These are phyloP conservation scores for Microcebus ravelobensis DNA, from an alignment of 2,113 vertebrate genomes.

Conservation along the genomic window DNA sequence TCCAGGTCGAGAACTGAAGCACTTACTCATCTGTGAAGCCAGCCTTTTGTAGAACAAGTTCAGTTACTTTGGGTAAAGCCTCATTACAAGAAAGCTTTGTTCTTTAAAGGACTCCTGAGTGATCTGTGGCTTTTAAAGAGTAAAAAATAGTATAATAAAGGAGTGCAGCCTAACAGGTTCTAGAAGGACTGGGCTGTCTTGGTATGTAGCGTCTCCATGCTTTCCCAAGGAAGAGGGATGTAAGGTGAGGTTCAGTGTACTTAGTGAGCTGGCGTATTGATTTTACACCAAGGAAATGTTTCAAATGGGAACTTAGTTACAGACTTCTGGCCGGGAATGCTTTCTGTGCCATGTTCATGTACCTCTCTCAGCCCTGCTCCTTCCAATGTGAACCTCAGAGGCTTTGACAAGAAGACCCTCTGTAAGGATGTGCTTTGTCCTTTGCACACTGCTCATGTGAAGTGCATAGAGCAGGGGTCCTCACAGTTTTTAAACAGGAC, in stretches of 20 bases:
- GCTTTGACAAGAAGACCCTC: neutral
- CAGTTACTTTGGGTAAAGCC: constrained; percentile 10
- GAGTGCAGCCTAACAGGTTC: neutral
- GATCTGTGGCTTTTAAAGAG: constrained; percentile 56
- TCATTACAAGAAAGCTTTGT: constrained; percentile 64
- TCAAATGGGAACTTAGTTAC: neutral
- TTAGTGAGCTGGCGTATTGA: neutral
- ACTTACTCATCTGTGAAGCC: constrained; percentile 18
- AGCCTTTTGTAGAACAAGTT: constrained; percentile 32
- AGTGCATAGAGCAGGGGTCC: neutral
- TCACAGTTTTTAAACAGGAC: too few species aligned
- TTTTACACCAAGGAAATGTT: neutral
- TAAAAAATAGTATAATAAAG: constrained; percentile 20
- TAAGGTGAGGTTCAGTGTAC: neutral
- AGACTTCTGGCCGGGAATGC: neutral
- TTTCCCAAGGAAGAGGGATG: neutral
- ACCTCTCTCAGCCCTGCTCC: fast-evolving
- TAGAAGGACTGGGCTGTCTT: neutral
- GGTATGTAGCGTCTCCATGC: neutral
- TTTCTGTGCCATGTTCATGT: neutral
- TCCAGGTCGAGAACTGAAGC: neutral
- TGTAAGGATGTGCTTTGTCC: neutral
- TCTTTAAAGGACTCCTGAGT: constrained; percentile 61
- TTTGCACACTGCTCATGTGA: neutral
- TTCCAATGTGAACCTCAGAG: neutral